Base-by-base conservation (phyloP, 2,888 invertebrate genomes). In the Meloe dianella region DNA sequence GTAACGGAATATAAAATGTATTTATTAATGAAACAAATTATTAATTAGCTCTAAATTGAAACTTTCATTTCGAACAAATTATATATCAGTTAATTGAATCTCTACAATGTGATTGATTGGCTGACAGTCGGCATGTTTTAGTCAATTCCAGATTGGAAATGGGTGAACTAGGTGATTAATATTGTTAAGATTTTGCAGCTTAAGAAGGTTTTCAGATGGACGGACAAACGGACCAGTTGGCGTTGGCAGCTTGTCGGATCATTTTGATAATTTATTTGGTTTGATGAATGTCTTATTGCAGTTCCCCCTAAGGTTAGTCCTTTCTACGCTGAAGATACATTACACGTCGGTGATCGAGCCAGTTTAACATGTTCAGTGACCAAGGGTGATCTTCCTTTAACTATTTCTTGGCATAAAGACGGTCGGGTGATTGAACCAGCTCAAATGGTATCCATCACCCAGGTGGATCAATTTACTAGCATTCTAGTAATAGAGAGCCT, bases 231-330 rank as follows among this genome's bases (percentile, higher is more conserved):
- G 29, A 29, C 59, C 32, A 14, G 32, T 22, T 59, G 59, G 24
- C 22, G 47, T 60, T 29, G 27, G 60, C 54, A 60, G 47, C 14
- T 9, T 22, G 17, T 60, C 60, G 41, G 27, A 8, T 30, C 30
- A 35, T 57, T 62, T 66, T 58, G 32, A 32, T 51, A 59, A 30
- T 51, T 27, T 54, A 20, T 61, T 57, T 61, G 65, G 35, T 66
- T n/a, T 70, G 67, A 73, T 63, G 51, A 61, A 20, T 68, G 63
- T 78, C 72, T 79, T 66, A 77, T 87, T 87, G 75, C 88, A 89
- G 92, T 91, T 86, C 91, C 92, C 79, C 92, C 92, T 78, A 91
- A 91, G 87, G 87, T 92, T 85, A 91, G 90, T 85, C 90, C 91
- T 73, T 91, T 91, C 85, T 87, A 86, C 84, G 87, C 89, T 68